Evolutionary conservation across 2,888 invertebrate genomes (phyloP).

Genomic region (Congeria kusceri): DNA sequence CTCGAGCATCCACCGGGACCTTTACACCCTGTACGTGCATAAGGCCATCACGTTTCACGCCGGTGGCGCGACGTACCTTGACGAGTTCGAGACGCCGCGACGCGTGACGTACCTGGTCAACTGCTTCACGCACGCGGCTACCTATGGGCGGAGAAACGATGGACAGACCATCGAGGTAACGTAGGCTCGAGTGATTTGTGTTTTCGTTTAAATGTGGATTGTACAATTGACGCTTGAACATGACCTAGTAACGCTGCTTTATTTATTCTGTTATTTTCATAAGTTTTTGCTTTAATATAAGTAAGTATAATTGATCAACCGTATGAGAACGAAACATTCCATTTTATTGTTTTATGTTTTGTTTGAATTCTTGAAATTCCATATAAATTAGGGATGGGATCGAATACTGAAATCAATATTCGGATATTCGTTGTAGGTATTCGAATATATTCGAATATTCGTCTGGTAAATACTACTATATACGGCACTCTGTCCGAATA

Average conservation of each 20-base stretch:
- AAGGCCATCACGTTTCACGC: slow-evolving; percentile 70
- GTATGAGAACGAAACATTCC: slow-evolving; percentile 16
- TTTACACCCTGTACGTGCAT: slow-evolving; percentile 63
- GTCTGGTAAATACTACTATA: too few relatives aligned
- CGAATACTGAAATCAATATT: too few relatives aligned
- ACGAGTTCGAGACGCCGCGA: slow-evolving; percentile 66
- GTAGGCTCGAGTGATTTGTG: neutral
- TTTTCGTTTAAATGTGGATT: neutral
- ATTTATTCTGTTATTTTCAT: too few relatives aligned
- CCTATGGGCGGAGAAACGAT: slow-evolving; percentile 56
- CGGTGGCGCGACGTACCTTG: slow-evolving; percentile 65
- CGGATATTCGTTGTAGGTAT: too few relatives aligned
- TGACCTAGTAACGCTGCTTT: too few relatives aligned
- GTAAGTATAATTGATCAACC: neutral
- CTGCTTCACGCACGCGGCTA: slow-evolving; percentile 64
- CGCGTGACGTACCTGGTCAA: slow-evolving; percentile 71
- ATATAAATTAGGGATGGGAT: too few relatives aligned
- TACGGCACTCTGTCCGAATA: too few relatives aligned
- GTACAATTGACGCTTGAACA: neutral
- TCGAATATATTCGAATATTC: too few relatives aligned
- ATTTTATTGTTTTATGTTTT: too few relatives aligned
- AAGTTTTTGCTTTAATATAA: neutral
- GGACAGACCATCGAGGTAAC: slow-evolving; percentile 29
- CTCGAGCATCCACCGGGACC: slow-evolving; percentile 19
- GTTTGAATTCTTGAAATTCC: too few relatives aligned